phyloP scores from a whole-genome alignment of 2,797 vertebrate genomes.

The Buceros bicornis region DNA sequence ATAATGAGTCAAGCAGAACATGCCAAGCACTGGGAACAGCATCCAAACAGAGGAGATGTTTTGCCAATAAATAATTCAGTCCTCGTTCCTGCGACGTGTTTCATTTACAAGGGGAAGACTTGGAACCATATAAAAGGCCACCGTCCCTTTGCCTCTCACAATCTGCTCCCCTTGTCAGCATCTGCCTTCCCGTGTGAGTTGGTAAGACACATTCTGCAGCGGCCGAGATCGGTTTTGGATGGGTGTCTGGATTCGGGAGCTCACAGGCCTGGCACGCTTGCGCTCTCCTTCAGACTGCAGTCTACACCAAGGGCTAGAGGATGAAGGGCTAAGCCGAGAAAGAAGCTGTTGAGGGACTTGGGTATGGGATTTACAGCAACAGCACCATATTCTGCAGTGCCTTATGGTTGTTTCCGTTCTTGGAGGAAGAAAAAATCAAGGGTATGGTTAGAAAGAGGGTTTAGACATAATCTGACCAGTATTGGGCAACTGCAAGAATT shows the following conservation, averaged over 20 bases:
- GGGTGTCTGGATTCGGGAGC: not conserved
- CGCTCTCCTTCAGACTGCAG: not conserved
- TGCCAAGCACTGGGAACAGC: not conserved
- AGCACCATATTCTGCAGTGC: rapidly evolving
- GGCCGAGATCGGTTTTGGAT: not conserved
- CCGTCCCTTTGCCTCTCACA: not conserved
- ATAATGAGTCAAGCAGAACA: conserved; percentile 28
- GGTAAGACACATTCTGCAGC: not conserved
- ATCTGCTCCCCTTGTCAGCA: not conserved
- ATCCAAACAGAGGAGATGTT: conserved; percentile 27
- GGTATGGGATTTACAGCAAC: not conserved
- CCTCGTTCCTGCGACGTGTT: conserved; percentile 46
- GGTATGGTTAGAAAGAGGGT: not conserved
- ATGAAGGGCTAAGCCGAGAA: not conserved
- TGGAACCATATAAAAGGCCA: conserved; percentile 36
- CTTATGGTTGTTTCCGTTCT: not conserved
- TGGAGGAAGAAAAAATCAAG: rapidly evolving
- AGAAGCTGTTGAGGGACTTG: not conserved
- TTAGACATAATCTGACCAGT: not conserved
- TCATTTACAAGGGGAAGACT: conserved; percentile 11
- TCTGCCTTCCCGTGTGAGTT: not conserved
- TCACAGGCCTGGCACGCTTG: not conserved
- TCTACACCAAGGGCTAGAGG: not conserved
- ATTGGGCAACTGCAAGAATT: not conserved
- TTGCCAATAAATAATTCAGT: conserved; percentile 53